Conservation (phyloP, 1,140 invertebrate species). For the Brachionus rubens region DNA sequence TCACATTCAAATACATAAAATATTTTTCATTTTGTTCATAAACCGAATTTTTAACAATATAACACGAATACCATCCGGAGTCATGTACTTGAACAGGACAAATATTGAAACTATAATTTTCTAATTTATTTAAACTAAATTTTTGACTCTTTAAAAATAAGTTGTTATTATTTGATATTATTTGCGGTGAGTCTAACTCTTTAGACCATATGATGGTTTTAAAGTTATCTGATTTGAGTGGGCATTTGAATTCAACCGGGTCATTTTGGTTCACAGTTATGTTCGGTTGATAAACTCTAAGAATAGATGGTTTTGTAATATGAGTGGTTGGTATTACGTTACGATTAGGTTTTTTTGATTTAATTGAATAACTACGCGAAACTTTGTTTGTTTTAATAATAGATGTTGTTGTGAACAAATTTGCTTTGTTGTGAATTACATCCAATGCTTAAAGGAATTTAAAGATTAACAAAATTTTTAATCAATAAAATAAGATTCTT, state of each 20-base stretch:
- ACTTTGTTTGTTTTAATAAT: neutral
- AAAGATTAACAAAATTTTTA: neutral
- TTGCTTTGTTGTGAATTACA: constrained; percentile 14
- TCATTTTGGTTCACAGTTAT: neutral
- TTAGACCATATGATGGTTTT: constrained; percentile 21
- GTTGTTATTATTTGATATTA: constrained; percentile 25
- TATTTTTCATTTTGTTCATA: constrained; percentile 31
- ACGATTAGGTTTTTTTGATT: neutral
- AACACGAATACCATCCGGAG: constrained; percentile 45
- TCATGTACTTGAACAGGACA: constrained; percentile 18
- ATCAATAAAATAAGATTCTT: no score
- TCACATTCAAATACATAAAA: constrained; percentile 10
- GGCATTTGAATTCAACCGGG: neutral
- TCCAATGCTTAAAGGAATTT: neutral
- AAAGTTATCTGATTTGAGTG: neutral
- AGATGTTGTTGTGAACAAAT: neutral
- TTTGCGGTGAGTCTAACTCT: neutral
- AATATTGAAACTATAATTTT: neutral
- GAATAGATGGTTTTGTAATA: neutral
- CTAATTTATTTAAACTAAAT: neutral
- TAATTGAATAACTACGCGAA: neutral
- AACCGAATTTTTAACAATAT: neutral
- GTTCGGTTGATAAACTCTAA: constrained; percentile 4
- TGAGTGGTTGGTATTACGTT: neutral
- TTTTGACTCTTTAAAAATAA: neutral